Evolutionary conservation across 2,113 vertebrate genomes (phyloP).

Genomic region (Mesembrinibis cayennensis): DNA sequence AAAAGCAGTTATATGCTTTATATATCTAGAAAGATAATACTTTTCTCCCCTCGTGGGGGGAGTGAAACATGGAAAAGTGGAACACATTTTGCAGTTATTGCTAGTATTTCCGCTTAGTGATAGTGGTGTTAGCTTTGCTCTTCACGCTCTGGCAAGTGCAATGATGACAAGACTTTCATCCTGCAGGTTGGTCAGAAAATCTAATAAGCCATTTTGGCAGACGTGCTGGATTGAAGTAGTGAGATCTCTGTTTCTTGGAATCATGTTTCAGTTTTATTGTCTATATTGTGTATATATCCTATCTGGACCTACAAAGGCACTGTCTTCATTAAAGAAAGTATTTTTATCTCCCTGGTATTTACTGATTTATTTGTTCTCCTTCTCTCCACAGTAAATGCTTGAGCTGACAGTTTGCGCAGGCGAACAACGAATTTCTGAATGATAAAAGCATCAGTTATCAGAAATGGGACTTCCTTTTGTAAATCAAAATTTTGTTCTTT

Average conservation of each 20-base stretch:
- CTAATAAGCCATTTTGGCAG: constrained; percentile 3
- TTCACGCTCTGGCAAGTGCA: neutral
- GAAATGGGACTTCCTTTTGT: neutral
- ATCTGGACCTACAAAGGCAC: neutral
- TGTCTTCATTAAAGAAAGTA: neutral
- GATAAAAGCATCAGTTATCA: neutral
- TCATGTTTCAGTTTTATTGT: neutral
- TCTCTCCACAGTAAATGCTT: neutral
- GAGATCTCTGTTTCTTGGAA: neutral
- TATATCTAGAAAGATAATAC: neutral
- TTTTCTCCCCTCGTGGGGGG: neutral
- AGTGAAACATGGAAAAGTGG: neutral
- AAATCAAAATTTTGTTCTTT: neutral
- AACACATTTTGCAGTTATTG: neutral
- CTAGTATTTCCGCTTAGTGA: neutral
- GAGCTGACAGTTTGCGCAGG: neutral
- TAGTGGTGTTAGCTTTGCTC: neutral
- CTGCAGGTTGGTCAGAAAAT: neutral
- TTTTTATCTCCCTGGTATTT: neutral
- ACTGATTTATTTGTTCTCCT: neutral
- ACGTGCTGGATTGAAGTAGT: neutral
- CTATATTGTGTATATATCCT: neutral
- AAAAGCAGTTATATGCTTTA: neutral
- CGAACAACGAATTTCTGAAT: neutral
- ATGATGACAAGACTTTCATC: neutral